Evolutionary conservation across 2,797 vertebrate genomes (phyloP), one percentile per base, ranked within the genome.

Genomic region (Pseudocheirus occidentalis): DNA sequence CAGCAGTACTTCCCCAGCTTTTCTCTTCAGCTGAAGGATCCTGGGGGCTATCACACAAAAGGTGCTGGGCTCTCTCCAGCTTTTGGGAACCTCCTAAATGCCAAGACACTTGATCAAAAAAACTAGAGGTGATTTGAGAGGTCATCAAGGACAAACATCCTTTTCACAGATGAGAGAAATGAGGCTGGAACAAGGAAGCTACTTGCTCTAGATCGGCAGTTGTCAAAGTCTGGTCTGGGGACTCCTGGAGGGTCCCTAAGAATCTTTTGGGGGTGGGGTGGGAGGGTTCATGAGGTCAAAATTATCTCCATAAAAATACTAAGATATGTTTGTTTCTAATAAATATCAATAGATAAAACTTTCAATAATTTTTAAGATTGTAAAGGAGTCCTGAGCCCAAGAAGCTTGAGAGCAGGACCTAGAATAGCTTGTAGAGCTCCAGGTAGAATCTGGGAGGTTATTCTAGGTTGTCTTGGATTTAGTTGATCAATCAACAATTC

Each of bases 1-100:
- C 46, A 62, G 46, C 93, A 57, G 24, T 54, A 55, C 28, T 92
- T 95, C 46, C n/a, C 57, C 73, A 1, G 55, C 90, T 87, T 96
- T 52, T 87, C 31, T 87, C 40, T 87, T 87, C 66, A 24, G 21
- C 21, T 46, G 73, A 46, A 81, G 73, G 40, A 46, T 9, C 31
- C 34, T 53, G 0, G 18, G 29, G 10, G 0, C 0, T 90, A 46
- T 10, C 14, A 58, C 94, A 52, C 50, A 90, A 40, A 73, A 81
- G 29, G 18, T 93, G 14, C 40, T 89, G 52, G 62, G 7, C 24
- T 87, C 40, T 46, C 73, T 87, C 40, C 40, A 87, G 24, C 40
- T 87, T 50, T 27, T 0, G 21, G 66, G 66, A 81, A 81, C 66
- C 66, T 50, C 73, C 27, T 87, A 87, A 87, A 87, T 50, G 73